Base-by-base conservation (phyloP, 2,113 vertebrate species). In the Pontoporia blainvillei region DNA sequence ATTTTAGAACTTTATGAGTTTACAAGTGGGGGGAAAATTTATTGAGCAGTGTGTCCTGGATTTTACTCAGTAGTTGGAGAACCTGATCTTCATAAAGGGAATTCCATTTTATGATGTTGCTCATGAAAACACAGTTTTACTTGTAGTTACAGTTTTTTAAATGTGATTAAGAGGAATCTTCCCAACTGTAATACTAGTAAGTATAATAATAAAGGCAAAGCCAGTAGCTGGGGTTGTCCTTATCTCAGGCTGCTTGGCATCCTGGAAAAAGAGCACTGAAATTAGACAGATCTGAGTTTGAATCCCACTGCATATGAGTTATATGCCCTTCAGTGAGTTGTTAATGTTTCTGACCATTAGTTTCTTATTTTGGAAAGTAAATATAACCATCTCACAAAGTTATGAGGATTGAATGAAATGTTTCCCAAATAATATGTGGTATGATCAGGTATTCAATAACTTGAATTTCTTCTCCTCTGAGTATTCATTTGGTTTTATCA, bases 91-190 rank as follows among this genome's bases (percentile, higher is more conserved):
- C 41, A n/a, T 85, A 91, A 94, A 88, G 29, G 66, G 76, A 88
- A 86, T 69, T 73, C 14, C 49, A 75, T 62, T 83, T 94, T 90
- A 87, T 79, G 23, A 84, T 79, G 29, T 10, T 86, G 72, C 87
- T 95, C 29, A 81, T 92, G 88, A 75, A 93, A 87, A 87, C 46
- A 78, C 81, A 36, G 20, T 90, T 94, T 95, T 79, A 92, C 71
- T 91, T 84, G 29, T 85, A 92, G 73, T 29, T 89, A 44, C 44
- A 86, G 49, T 90, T 92, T 95, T 64, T 7, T 57, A 91, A 90
- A 72, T 90, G 31, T 94, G 67, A 83, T 92, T 83, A 71, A 90
- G 57, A 94, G 39, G 46, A 57, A 14, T 72, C 69, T 79, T 91
- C 78, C 73, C 36, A 92, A 89, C 72, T 95, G 44, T 91, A 91